phyloP scores from a whole-genome alignment of 2,113 vertebrate species.

The Corythornis madagascariensis region DNA sequence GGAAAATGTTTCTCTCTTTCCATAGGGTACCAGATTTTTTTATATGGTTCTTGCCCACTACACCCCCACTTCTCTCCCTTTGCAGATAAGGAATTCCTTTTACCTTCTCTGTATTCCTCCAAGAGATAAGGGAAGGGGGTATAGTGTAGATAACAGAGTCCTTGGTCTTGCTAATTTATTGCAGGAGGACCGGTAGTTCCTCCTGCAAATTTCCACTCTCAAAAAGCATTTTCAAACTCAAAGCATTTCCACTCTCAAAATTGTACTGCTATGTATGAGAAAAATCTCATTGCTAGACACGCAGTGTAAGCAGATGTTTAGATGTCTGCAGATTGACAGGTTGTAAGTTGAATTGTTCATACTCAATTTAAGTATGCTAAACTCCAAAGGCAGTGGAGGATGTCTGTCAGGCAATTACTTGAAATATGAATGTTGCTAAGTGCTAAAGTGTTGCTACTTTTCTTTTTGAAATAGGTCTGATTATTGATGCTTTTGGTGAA shows the following conservation, averaged over 20 bases:
- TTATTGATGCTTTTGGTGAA: slow-evolving; percentile 98
- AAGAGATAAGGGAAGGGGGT: no score
- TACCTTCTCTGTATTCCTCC: no score
- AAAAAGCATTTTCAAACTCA: no score
- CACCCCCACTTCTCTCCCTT: no score
- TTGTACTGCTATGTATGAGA: background rate
- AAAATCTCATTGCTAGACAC: background rate
- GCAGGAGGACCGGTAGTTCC: no score
- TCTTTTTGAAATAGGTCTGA: slow-evolving; percentile 85
- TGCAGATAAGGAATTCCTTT: no score
- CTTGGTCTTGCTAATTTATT: no score
- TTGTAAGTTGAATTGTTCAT: background rate
- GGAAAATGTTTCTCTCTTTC: no score
- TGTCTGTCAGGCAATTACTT: background rate
- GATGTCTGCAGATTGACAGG: background rate
- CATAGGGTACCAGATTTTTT: no score
- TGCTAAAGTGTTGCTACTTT: background rate
- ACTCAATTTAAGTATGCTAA: background rate
- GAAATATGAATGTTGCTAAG: background rate
- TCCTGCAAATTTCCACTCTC: no score
- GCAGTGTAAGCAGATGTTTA: background rate
- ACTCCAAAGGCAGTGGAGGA: background rate
- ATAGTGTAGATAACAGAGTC: no score
- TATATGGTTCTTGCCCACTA: no score
- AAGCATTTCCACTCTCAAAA: background rate